Conservation (phyloP, 2,888 invertebrate species). For the Plagodis pulveraria region DNA sequence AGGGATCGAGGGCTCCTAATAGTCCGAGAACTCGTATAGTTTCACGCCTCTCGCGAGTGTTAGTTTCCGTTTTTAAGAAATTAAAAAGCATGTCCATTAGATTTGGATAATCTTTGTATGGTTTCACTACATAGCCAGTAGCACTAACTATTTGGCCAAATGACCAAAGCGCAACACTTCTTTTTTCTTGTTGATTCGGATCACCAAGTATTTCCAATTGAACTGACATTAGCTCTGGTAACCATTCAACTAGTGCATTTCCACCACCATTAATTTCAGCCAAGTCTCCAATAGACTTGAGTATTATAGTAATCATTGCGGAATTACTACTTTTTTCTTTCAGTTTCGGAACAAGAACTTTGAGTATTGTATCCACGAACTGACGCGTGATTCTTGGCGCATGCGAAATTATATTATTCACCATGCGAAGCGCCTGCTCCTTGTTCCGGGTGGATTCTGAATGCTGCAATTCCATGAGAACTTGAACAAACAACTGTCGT, state of each 20-base stretch:
- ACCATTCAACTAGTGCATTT: conserved; percentile 94
- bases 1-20: conserved; percentile 98
- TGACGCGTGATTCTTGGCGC: conserved; percentile 97
- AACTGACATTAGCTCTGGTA: conserved; percentile 94
- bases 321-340: conserved; percentile 95
- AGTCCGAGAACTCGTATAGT: conserved; percentile 97
- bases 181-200: conserved; percentile 95
- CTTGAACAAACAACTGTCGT: conserved; percentile 95
- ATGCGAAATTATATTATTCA: conserved; percentile 97
- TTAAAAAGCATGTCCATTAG: conserved; percentile 96
- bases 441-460: conserved; percentile 98
- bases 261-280: conserved; percentile 96
- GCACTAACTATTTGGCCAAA: conserved; percentile 98
- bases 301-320: conserved; percentile 94
- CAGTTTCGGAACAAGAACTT: conserved; percentile 95
- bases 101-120: conserved; percentile 96
- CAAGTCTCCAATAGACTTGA: conserved; percentile 97
- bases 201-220: conserved; percentile 97
- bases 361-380: conserved; percentile 97
- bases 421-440: conserved; percentile 97
- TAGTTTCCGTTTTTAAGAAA: conserved; percentile 98
- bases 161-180: conserved; percentile 97
- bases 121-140: conserved; percentile 97
- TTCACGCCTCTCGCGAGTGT: conserved; percentile 92
- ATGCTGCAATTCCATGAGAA: conserved; percentile 96